Conservation (phyloP, 2,797 vertebrate species). For the Phrynocephalus guinanensis region DNA sequence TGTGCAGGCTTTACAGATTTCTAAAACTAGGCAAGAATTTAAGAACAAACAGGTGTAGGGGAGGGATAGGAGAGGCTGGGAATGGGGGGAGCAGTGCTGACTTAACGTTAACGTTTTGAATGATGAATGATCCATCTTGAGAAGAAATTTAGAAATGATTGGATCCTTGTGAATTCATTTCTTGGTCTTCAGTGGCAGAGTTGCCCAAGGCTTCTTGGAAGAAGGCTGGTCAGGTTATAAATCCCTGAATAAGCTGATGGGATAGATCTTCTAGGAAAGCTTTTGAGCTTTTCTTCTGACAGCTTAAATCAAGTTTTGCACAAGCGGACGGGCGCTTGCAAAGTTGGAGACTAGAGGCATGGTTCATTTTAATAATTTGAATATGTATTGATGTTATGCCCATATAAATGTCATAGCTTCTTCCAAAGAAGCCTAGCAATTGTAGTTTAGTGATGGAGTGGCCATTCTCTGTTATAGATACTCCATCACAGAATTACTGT, state of each 20-base stretch:
- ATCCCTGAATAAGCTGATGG: not conserved
- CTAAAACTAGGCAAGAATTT: not conserved
- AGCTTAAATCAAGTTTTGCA: not conserved
- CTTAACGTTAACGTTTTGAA: not conserved
- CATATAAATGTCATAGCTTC: not conserved
- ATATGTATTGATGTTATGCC: not conserved
- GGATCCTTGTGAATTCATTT: not conserved
- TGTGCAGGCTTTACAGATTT: not conserved
- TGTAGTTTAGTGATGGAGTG: not conserved
- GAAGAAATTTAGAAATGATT: not conserved
- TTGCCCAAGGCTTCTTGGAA: not conserved
- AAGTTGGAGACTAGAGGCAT: not conserved
- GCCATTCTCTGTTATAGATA: not conserved
- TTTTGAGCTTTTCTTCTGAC: not conserved
- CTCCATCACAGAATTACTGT: not conserved
- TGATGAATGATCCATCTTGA: not conserved
- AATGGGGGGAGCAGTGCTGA: not conserved
- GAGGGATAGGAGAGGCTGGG: not conserved
- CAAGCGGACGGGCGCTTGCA: not conserved
- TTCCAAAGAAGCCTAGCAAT: not conserved
- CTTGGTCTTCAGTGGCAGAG: not conserved
- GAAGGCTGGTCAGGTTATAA: not conserved
- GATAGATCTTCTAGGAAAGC: not conserved
- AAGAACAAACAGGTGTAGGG: not conserved
- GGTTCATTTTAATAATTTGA: not conserved